Evolutionary conservation across 2,888 invertebrate genomes (phyloP), one percentile per base, ranked within the genome.

Genomic region (Hirtodrosophila histrioides): DNA sequence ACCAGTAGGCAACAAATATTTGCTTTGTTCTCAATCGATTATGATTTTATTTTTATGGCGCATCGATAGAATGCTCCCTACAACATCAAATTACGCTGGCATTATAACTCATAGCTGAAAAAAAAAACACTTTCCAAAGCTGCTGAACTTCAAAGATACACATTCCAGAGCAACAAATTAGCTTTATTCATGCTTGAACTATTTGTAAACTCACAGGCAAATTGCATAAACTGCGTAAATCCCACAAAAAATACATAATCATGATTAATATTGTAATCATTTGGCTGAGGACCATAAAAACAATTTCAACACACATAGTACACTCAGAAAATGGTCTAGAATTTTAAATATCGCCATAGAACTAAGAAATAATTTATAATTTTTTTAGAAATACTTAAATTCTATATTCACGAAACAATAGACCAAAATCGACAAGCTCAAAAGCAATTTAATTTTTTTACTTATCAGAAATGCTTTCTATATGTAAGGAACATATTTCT

Each of bases 231-330:
- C 50, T 49, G 60, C 29, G 27, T 65, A 69, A 86, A 73, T 69
- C 56, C 31, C 33, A 23, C 6, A 11, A 5, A 49, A 11, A 8
- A 27, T n/a, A n/a, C 23, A 50, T 72, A 60, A 73, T 67, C 66
- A 63, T 80, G 79, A 86, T 86, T 69, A 67, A 82, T 80, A 78
- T 44, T 58, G 60, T 66, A 60, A 66, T 76, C 71, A 44, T 41
- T 58, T 40, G 56, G 46, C 39, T 48, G 39, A 37, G 51, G 36
- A 51, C 53, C 53, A 64, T 64, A 58, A 56, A 66, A 46, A 39
- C 49, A 75, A 69, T 86, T 80, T 79, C 80, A 57, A 86, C 80
- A 80, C 43, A 53, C 44, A 75, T 8, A 8, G 11, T 3, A 54
- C 17, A 17, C 17, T 17, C 17, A 17, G 17, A 17, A 17, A 17